Conservation (phyloP, 1,140 invertebrate genomes). For the Heliconius himera region DNA sequence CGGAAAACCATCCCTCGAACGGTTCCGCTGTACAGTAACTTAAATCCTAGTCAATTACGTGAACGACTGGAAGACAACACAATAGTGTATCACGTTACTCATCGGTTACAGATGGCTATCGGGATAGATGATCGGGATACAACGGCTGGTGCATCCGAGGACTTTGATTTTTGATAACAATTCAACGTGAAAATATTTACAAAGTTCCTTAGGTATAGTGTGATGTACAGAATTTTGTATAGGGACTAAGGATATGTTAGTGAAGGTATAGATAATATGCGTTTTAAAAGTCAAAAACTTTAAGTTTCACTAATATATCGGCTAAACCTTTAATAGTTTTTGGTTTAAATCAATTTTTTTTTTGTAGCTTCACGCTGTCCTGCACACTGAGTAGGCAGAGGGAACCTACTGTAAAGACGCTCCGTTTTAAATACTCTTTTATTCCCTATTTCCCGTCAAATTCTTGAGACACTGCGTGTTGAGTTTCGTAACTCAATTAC, state of each 20-base stretch:
- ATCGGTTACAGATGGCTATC: conserved; percentile 40
- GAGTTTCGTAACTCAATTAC: too few relatives aligned
- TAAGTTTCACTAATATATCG: too few relatives aligned
- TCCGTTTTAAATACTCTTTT: too few relatives aligned
- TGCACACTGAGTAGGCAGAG: too few relatives aligned
- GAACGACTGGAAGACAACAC: conserved; percentile 54
- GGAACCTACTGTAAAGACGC: too few relatives aligned
- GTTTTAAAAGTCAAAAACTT: too few relatives aligned
- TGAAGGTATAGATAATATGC: too few relatives aligned
- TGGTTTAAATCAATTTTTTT: too few relatives aligned
- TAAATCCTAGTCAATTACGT: conserved; percentile 58
- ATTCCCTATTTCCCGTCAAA: too few relatives aligned
- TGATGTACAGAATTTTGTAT: neutral
- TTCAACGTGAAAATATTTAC: conserved; percentile 18
- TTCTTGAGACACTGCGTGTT: too few relatives aligned
- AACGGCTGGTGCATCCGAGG: conserved; percentile 20
- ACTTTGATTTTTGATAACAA: conserved; percentile 24
- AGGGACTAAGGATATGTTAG: neutral
- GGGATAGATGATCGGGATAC: conserved; percentile 38
- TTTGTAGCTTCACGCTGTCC: too few relatives aligned
- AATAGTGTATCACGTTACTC: conserved; percentile 57
- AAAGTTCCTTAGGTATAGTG: neutral
- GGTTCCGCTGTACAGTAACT: conserved; percentile 39
- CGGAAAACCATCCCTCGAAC: conserved; percentile 2
- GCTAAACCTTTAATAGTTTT: too few relatives aligned